Percentiles rank a stretch among this genome's conserved stretches.
Evolutionary conservation across 2,113 vertebrate genomes (phyloP).

Genomic region (Eudyptes chrysolophus): DNA sequence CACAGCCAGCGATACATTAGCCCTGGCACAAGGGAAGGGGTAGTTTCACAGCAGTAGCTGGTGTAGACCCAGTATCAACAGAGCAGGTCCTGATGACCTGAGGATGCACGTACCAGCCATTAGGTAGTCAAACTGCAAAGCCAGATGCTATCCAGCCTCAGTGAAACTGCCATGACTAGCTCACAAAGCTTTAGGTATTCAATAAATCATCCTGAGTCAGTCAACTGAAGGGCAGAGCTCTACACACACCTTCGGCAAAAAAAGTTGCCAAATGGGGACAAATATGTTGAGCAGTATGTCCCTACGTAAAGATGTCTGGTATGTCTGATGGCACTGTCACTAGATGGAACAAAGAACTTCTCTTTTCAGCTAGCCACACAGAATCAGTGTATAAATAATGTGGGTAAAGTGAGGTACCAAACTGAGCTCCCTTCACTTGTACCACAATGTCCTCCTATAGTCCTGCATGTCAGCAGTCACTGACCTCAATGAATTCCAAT

Average conservation of each 20-base stretch:
- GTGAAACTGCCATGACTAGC: not conserved
- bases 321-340: not conserved
- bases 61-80: not conserved
- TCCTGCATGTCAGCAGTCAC: not conserved
- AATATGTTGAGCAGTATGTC: not conserved
- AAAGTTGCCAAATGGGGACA: not conserved
- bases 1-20: not conserved
- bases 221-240: not conserved
- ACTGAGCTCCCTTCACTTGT: not conserved
- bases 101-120: accelerated
- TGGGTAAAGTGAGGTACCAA: not conserved
- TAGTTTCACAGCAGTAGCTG: not conserved
- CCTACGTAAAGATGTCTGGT: not conserved
- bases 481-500: not conserved
- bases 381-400: not conserved
- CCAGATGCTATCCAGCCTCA: not conserved
- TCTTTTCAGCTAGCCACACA: not conserved
- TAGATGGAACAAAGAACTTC: not conserved
- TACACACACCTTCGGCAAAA: not conserved
- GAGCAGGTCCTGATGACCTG: not conserved
- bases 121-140: not conserved
- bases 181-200: not conserved
- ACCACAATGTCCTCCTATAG: not conserved
- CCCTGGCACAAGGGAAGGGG: not conserved
- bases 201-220: not conserved